phyloP scores from a whole-genome alignment of 1,140 invertebrate genomes.

The Paracyclopina nana region DNA sequence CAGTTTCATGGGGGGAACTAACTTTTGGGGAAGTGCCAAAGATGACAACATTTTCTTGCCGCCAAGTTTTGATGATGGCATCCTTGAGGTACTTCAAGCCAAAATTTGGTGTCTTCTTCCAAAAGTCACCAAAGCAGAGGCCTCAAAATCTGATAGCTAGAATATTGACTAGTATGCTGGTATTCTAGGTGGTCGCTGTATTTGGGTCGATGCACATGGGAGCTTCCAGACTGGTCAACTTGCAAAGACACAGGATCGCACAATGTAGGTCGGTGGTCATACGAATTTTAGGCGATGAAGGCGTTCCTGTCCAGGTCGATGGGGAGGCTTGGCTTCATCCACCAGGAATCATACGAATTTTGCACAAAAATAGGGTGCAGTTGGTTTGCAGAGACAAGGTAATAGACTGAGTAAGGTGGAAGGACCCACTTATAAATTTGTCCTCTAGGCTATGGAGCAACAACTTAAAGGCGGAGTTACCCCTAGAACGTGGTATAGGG shows the following conservation, averaged over 20 bases:
- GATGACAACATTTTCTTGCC: constrained; percentile 67
- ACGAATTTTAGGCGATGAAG: constrained; percentile 54
- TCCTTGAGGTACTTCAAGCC: constrained; percentile 49
- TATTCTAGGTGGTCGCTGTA: constrained; percentile 45
- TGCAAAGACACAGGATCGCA: constrained; percentile 89
- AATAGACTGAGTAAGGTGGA: constrained; percentile 18
- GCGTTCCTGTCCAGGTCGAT: constrained; percentile 52
- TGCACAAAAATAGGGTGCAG: constrained; percentile 90
- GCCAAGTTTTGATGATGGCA: constrained; percentile 75
- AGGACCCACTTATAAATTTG: neutral
- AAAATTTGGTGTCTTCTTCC: too few relatives aligned
- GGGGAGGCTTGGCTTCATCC: constrained; percentile 97
- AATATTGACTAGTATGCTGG: too few relatives aligned
- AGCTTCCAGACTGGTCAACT: constrained; percentile 73
- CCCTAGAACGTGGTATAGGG: constrained; percentile 48
- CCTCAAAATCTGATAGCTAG: too few relatives aligned
- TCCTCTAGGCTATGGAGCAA: constrained; percentile 50
- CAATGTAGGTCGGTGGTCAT: constrained; percentile 89
- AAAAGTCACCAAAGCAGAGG: too few relatives aligned
- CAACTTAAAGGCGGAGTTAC: constrained; percentile 80
- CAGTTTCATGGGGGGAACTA: constrained; percentile 93
- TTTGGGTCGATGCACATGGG: constrained; percentile 95
- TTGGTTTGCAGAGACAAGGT: constrained; percentile 76
- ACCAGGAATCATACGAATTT: constrained; percentile 79
- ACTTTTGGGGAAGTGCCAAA: constrained; percentile 87